Evolutionary conservation across 2,888 invertebrate species (phyloP).

Genomic region (Ectobius pallidus): DNA sequence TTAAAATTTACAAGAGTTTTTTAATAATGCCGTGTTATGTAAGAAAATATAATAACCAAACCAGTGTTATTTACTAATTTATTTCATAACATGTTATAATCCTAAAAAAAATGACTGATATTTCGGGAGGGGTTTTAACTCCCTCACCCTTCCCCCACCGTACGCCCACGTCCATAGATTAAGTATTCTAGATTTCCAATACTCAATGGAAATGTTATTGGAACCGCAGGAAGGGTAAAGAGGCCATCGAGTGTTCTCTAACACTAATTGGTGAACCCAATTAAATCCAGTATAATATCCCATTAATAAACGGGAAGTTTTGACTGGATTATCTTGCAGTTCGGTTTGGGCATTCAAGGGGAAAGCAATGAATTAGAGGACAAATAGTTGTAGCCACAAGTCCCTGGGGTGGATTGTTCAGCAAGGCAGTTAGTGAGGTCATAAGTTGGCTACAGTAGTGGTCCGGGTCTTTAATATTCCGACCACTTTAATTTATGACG

Average conservation of each 20-base stretch:
- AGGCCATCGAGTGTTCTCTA: neutral
- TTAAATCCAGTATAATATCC: constrained; percentile 3
- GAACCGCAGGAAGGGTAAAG: too few relatives aligned
- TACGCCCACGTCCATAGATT: too few relatives aligned
- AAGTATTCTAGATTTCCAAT: too few relatives aligned
- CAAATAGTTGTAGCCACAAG: neutral
- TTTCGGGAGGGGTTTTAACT: too few relatives aligned
- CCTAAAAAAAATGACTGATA: too few relatives aligned
- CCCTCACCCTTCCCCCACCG: too few relatives aligned
- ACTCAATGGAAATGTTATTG: too few relatives aligned
- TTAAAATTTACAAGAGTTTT: too few relatives aligned
- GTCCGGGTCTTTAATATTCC: neutral
- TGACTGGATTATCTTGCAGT: constrained; percentile 8
- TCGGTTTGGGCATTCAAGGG: neutral
- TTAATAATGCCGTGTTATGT: too few relatives aligned
- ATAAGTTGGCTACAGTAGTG: neutral
- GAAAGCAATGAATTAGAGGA: neutral
- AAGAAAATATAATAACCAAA: too few relatives aligned
- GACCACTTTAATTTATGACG: neutral
- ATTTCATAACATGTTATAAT: too few relatives aligned
- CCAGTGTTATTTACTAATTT: too few relatives aligned
- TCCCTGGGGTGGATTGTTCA: neutral
- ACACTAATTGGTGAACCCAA: constrained; percentile 16
- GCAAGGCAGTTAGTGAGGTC: neutral
- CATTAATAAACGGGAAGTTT: constrained; percentile 15